Percentiles rank a stretch among this genome's conserved stretches.
Conservation (phyloP, 2,888 invertebrate species). For the Apamea anceps region DNA sequence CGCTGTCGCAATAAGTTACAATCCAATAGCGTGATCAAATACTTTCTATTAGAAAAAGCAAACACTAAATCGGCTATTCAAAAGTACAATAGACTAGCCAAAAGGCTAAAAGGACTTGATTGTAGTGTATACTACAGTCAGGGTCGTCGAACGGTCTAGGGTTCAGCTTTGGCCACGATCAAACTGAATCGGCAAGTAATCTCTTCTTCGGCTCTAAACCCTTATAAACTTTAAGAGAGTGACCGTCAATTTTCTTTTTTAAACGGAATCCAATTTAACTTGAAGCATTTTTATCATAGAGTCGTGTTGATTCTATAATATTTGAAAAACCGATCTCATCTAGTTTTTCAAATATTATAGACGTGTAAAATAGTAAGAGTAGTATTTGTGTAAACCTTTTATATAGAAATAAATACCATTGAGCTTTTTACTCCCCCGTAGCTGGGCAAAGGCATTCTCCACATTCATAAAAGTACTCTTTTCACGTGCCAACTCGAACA, state of each 20-base stretch:
- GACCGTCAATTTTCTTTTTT: not conserved
- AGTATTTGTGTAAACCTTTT: no score
- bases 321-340: no score
- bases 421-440: no score
- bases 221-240: not conserved
- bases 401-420: no score
- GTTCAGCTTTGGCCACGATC: not conserved
- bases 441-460: no score
- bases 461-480: no score
- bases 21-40: not conserved
- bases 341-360: no score
- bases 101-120: not conserved
- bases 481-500: no score
- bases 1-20: not conserved
- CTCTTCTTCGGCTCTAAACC: not conserved
- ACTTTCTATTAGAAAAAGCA: not conserved
- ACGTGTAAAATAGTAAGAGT: no score
- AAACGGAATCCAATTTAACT: not conserved
- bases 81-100: not conserved
- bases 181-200: slow-evolving; percentile 4
- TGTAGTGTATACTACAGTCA: not conserved
- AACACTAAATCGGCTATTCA: not conserved
- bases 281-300: not conserved
- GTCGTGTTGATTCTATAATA: no score
- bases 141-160: not conserved